These are phyloP conservation scores for Chlorospingus flavigularis DNA, from an alignment of 2,797 vertebrate genomes.

Conservation along the genomic window DNA sequence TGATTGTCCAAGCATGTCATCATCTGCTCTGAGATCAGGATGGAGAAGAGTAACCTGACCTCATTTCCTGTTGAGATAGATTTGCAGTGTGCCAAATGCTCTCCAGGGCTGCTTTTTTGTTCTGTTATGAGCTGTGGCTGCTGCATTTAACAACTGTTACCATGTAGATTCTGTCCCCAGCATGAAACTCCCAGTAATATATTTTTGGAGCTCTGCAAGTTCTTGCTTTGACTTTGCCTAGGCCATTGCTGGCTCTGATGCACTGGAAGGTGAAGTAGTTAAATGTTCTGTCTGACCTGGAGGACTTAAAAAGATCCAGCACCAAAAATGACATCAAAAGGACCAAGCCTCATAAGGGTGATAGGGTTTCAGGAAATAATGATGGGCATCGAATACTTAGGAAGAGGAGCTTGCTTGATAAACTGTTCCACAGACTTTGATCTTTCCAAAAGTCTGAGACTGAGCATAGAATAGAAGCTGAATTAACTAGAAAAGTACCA, in stretches of 20 bases:
- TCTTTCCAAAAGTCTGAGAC: not conserved
- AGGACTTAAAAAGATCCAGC: not conserved
- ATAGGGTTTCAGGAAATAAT: not conserved
- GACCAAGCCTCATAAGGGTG: not conserved
- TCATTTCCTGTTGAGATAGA: not conserved
- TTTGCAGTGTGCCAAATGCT: not conserved
- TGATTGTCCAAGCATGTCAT: not conserved
- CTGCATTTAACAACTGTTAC: not conserved
- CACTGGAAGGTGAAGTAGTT: not conserved
- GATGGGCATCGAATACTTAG: not conserved
- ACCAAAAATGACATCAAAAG: not conserved
- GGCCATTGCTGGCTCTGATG: not conserved
- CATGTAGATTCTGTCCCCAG: not conserved
- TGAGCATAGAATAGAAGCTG: not conserved
- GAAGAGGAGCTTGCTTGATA: not conserved
- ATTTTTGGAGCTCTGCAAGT: not conserved
- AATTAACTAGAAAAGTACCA: not conserved
- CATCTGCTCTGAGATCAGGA: not conserved
- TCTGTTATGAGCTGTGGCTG: not conserved
- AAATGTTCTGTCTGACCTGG: not conserved
- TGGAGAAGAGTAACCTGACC: not conserved
- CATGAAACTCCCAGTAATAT: not conserved
- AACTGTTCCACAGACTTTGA: not conserved
- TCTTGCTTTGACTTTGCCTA: not conserved
- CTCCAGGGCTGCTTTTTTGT: not conserved